phyloP scores from a whole-genome alignment of 2,113 vertebrate genomes.

The Cinclus mexicanus region DNA sequence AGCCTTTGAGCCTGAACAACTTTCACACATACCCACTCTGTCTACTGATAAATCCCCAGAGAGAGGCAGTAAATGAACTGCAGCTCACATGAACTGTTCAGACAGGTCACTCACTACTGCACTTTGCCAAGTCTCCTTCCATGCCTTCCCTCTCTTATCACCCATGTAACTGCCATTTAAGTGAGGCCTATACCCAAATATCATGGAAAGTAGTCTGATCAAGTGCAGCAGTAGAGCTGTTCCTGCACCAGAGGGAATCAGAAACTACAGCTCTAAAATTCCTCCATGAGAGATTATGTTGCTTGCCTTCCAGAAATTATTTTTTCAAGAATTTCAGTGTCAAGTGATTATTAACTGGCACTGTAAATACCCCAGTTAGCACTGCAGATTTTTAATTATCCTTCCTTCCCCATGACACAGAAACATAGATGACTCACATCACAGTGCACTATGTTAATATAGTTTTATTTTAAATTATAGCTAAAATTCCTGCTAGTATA shows the following conservation, averaged over 20 bases:
- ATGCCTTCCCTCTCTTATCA: neutral
- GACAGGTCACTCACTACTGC: neutral
- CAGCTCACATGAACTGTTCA: neutral
- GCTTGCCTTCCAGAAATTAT: neutral
- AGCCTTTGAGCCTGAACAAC: neutral
- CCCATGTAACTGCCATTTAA: neutral
- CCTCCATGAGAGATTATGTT: neutral
- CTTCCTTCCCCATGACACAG: neutral
- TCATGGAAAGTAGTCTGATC: neutral
- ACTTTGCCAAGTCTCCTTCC: neutral
- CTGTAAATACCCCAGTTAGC: neutral
- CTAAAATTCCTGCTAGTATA: neutral
- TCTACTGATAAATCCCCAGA: neutral
- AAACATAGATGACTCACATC: neutral
- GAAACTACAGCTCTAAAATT: neutral
- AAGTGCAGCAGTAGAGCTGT: neutral
- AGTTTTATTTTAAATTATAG: neutral
- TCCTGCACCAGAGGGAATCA: neutral
- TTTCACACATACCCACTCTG: neutral
- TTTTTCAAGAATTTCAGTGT: neutral
- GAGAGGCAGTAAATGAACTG: neutral
- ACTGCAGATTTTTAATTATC: neutral
- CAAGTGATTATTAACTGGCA: neutral
- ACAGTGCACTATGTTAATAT: neutral
- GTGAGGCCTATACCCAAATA: neutral